A percentile compares a stretch with the other conserved stretches of the same genome.
Evolutionary conservation across 2,113 vertebrate species (phyloP).

Genomic region (Tenrec ecaudatus): DNA sequence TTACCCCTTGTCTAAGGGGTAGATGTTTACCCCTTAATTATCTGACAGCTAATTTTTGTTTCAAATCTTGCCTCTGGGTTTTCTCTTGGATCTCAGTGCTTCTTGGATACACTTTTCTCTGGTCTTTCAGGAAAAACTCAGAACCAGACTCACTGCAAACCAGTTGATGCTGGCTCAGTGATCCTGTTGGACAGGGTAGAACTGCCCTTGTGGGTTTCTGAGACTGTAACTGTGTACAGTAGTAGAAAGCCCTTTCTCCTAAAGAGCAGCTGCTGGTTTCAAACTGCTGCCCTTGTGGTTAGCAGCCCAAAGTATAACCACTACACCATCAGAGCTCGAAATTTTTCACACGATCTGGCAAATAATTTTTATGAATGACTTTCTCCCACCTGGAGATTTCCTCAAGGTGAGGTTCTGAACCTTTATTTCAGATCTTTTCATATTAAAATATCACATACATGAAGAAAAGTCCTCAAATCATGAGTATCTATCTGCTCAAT

Average conservation of each 20-base stretch:
- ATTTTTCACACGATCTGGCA: not conserved
- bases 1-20: not conserved
- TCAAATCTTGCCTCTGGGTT: not conserved
- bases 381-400: not conserved
- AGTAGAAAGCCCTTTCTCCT: too few relatives aligned
- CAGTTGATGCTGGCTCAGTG: too few relatives aligned
- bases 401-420: not conserved
- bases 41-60: not conserved
- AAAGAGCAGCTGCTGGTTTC: too few relatives aligned
- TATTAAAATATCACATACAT: not conserved
- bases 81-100: slow-evolving; percentile 45
- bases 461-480: not conserved
- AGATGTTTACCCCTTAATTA: not conserved
- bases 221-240: too few relatives aligned
- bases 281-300: too few relatives aligned
- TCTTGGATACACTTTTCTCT: slow-evolving; percentile 19
- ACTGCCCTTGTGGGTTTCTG: too few relatives aligned
- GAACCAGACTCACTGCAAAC: too few relatives aligned
- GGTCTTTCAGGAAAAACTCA: not conserved
- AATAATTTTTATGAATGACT: slow-evolving; percentile 25
- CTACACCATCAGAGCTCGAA: too few relatives aligned
- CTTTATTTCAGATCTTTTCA: not conserved
- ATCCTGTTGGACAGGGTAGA: too few relatives aligned
- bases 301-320: too few relatives aligned
- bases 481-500: not conserved